Conservation (phyloP, 2,113 vertebrate species). For the Mungos mungo region DNA sequence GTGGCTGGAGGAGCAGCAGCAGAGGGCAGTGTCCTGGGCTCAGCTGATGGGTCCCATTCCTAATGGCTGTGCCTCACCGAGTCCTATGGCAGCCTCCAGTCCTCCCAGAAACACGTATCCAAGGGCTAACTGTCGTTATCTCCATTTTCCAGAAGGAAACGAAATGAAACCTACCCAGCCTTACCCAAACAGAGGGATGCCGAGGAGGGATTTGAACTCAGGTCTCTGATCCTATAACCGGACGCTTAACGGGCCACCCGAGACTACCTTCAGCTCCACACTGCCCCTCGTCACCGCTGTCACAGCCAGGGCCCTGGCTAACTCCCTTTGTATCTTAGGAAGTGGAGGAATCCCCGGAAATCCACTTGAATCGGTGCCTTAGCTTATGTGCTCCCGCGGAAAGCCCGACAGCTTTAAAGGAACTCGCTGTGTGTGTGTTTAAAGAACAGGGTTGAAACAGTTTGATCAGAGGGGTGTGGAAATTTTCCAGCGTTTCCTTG, state of each 20-base stretch:
- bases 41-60: accelerated
- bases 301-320: not conserved
- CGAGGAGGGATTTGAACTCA: not conserved
- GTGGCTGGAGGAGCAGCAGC: not conserved
- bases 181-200: not conserved
- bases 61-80: accelerated
- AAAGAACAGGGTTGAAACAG: not conserved
- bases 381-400: not conserved
- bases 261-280: accelerated
- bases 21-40: accelerated
- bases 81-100: accelerated
- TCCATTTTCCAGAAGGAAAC: not conserved
- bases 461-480: not conserved
- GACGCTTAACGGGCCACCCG: not conserved
- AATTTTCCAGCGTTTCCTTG: not conserved
- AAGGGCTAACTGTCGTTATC: not conserved
- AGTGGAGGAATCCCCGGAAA: not conserved
- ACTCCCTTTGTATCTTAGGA: not conserved
- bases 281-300: accelerated
- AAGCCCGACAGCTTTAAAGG: not conserved
- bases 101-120: not conserved
- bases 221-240: not conserved
- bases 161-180: accelerated
- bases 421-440: not conserved
- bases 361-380: not conserved